phyloP scores from a whole-genome alignment of 2,888 invertebrate genomes.

The Romanomermis culicivorax region DNA sequence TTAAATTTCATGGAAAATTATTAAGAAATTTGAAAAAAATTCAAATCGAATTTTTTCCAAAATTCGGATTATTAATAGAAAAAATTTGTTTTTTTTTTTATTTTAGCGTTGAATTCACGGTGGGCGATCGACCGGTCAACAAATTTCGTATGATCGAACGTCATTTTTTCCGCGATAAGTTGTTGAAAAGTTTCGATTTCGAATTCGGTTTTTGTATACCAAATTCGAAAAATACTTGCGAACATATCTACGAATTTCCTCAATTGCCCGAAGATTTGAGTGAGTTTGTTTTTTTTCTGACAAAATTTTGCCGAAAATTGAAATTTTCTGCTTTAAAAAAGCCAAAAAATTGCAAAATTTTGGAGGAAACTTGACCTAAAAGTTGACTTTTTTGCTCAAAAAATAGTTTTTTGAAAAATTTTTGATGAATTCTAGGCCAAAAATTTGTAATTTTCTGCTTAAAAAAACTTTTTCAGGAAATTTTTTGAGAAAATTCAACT shows the following conservation, averaged over 20 bases:
- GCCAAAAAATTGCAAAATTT: background rate
- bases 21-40: too few relatives aligned
- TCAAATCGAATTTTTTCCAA: too few relatives aligned
- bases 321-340: background rate
- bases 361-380: too few relatives aligned
- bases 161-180: slow-evolving; percentile 75
- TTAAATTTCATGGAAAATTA: too few relatives aligned
- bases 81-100: slow-evolving; percentile 97
- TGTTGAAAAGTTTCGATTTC: slow-evolving; percentile 93
- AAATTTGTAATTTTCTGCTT: too few relatives aligned
- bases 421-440: too few relatives aligned
- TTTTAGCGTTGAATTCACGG: slow-evolving; percentile 76
- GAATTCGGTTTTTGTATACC: slow-evolving; percentile 99
- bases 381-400: background rate
- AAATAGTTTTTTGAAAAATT: too few relatives aligned
- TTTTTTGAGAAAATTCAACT: too few relatives aligned
- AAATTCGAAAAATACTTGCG: slow-evolving; percentile 85
- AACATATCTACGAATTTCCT: slow-evolving; percentile 97
- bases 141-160: slow-evolving; percentile 96
- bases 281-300: too few relatives aligned
- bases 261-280: slow-evolving; percentile 59
- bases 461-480: too few relatives aligned
- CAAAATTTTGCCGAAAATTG: too few relatives aligned
- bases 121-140: slow-evolving; percentile 66
- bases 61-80: too few relatives aligned